A percentile compares a stretch with the other conserved stretches of the same genome.
These are phyloP conservation scores for Neotoxoptera formosana DNA, from an alignment of 1,140 invertebrate species.

Conservation along the genomic window DNA sequence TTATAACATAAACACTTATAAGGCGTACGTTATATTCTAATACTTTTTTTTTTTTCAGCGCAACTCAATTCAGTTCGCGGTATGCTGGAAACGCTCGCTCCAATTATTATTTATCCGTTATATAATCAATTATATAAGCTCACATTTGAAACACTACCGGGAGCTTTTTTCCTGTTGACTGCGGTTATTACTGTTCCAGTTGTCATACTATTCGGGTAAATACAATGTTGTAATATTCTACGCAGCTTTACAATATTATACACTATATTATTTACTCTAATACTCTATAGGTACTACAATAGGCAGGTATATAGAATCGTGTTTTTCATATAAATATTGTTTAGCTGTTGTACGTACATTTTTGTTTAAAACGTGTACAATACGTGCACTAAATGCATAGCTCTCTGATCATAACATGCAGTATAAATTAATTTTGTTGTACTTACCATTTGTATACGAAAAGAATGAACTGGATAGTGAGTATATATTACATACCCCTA, in stretches of 20 bases:
- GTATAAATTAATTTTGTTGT: neutral
- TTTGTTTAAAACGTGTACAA: neutral
- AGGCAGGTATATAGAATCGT: neutral
- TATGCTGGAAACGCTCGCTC: slow-evolving; percentile 59
- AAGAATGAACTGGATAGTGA: neutral
- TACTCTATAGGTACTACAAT: neutral
- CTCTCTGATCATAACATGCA: neutral
- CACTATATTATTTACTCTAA: neutral
- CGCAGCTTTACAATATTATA: neutral
- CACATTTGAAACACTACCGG: slow-evolving; percentile 58
- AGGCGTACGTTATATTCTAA: neutral
- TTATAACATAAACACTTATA: neutral
- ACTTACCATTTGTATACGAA: neutral
- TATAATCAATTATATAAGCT: slow-evolving; percentile 60
- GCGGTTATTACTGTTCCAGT: slow-evolving; percentile 56
- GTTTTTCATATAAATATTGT: neutral
- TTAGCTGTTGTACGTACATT: neutral
- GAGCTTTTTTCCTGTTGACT: slow-evolving; percentile 60
- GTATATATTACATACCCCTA: neutral
- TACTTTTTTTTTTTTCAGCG: slow-evolving; percentile 30
- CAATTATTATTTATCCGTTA: slow-evolving; percentile 59
- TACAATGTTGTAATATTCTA: neutral
- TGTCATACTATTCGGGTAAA: slow-evolving; percentile 59
- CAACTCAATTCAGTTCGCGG: slow-evolving; percentile 58
- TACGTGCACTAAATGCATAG: neutral